phyloP scores from a whole-genome alignment of 2,113 vertebrate species.

The Rhinolophus sinicus region DNA sequence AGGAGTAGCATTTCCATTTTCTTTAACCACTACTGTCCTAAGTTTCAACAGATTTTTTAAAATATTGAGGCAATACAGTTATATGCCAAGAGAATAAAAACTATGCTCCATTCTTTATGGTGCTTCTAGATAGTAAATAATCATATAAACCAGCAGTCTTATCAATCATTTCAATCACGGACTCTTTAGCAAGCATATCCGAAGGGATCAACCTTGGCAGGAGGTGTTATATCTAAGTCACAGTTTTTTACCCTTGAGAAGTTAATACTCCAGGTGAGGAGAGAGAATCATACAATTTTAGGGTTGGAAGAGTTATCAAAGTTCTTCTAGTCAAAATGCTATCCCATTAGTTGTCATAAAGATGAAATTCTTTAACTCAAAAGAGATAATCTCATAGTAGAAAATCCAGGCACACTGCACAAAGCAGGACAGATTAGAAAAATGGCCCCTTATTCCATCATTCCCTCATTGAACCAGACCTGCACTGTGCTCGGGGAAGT shows the following conservation, averaged over 20 bases:
- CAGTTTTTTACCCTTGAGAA: neutral
- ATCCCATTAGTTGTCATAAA: neutral
- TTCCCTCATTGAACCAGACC: neutral
- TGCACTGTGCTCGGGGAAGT: neutral
- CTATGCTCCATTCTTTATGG: neutral
- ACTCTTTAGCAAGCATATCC: neutral
- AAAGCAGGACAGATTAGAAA: neutral
- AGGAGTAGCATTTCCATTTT: neutral
- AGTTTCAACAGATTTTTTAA: neutral
- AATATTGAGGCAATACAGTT: neutral
- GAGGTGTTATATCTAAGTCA: neutral
- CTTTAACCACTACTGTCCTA: neutral
- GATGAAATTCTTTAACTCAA: neutral
- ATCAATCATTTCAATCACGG: neutral
- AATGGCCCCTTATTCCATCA: accelerated
- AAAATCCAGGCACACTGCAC: neutral
- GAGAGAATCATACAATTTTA: neutral
- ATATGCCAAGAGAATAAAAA: neutral
- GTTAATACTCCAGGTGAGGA: neutral
- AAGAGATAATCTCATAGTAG: neutral
- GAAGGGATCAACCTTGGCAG: neutral
- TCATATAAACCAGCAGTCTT: neutral
- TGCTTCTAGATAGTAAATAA: neutral
- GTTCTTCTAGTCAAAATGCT: neutral
- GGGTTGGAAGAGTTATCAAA: neutral